phyloP scores from a whole-genome alignment of 92 coral and sea anemone species.

The Siderastrea radians region DNA sequence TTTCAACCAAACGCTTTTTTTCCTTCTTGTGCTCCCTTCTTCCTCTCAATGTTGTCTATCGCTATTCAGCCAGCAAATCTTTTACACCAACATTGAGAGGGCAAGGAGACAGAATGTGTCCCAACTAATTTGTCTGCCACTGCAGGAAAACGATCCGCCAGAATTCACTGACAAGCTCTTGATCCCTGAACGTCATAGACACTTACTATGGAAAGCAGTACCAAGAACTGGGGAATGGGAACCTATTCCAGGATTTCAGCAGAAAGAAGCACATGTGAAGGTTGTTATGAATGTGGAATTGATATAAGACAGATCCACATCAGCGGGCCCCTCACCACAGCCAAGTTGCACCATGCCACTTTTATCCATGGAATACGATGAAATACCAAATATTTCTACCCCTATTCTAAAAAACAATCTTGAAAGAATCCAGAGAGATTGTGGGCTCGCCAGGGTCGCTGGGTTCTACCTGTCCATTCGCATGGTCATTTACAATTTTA shows the following conservation, averaged over 20 bases:
- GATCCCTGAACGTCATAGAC: conserved; percentile 23
- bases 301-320: conserved; percentile 19
- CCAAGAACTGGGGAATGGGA: conserved; percentile 29
- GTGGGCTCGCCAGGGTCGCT: conserved; percentile 53
- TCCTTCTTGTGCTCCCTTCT: too few relatives aligned
- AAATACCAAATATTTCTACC: conserved; percentile 39
- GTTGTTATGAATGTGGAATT: conserved; percentile 30
- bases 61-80: too few relatives aligned
- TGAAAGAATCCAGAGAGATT: conserved; percentile 53
- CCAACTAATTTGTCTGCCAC: too few relatives aligned
- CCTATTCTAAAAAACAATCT: conserved; percentile 34
- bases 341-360: conserved; percentile 45
- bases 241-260: conserved; percentile 31
- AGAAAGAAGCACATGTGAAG: conserved; percentile 33
- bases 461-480: conserved; percentile 52
- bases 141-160: conserved; percentile 31
- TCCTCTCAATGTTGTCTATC: too few relatives aligned
- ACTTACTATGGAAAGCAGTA: conserved; percentile 41
- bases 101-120: too few relatives aligned
- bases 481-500: conserved; percentile 35
- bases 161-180: conserved; percentile 15
- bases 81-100: too few relatives aligned
- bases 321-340: conserved; percentile 22
- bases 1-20: too few relatives aligned
- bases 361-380: conserved; percentile 46